phyloP scores from a whole-genome alignment of 2,888 invertebrate species.

The Epinotia bilunana region DNA sequence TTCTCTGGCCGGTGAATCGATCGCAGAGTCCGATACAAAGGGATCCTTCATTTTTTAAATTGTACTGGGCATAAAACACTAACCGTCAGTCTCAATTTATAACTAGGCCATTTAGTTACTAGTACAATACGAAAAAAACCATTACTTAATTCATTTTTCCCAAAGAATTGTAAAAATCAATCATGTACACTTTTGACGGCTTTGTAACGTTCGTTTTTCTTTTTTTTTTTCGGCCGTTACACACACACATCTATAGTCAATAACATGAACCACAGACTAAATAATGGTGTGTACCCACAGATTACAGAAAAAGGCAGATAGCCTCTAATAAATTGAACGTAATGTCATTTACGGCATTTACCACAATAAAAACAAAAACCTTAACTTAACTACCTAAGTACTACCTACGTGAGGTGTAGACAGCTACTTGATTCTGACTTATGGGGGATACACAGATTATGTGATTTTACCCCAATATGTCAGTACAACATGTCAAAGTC shows the following conservation, averaged over 20 bases:
- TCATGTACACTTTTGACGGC: conserved; percentile 47
- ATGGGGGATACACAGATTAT: too few species aligned
- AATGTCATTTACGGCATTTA: too few species aligned
- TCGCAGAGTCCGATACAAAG: conserved; percentile 72
- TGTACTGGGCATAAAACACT: conserved; percentile 45
- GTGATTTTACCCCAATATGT: too few species aligned
- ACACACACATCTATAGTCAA: conserved; percentile 49
- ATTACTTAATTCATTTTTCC: conserved; percentile 59
- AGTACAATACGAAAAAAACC: conserved; percentile 48
- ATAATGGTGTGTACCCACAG: not conserved
- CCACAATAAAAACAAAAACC: too few species aligned
- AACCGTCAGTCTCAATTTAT: conserved; percentile 36
- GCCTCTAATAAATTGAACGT: too few species aligned
- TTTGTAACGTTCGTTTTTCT: conserved; percentile 43
- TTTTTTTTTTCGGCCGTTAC: conserved; percentile 57
- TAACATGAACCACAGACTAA: not conserved
- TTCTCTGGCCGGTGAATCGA: conserved; percentile 76
- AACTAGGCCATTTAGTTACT: conserved; percentile 43
- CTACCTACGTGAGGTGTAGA: too few species aligned
- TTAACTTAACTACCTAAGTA: too few species aligned
- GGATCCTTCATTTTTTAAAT: conserved; percentile 74
- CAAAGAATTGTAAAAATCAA: conserved; percentile 57
- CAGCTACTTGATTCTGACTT: too few species aligned
- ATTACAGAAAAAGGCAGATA: too few species aligned
- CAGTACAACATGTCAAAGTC: too few species aligned